Base-by-base conservation (phyloP, 2,888 invertebrate species). In the Orchesellides sinensis region DNA sequence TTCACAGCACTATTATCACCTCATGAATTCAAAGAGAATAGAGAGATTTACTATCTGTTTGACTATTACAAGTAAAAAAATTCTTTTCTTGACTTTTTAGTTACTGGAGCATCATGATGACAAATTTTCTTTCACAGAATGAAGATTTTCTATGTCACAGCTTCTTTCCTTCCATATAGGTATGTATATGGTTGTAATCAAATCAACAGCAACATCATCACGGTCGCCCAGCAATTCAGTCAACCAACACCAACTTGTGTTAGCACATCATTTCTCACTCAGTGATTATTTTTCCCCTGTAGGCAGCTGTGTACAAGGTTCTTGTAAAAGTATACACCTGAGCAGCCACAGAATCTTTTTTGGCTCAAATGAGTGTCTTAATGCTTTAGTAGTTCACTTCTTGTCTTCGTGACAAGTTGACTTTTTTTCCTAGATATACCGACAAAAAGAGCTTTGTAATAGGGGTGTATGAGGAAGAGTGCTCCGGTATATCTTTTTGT, bases 1-100 rank as follows among this genome's bases (percentile, higher is more conserved):
- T 78, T 79, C 83, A 85, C 83, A 83, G 45, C 73, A 81, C 80
- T 83, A 84, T 85, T 87, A 85, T 87, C 84, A 84, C 83, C 83
- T 84, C 52, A 52, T 73, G 65, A 68, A 29, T 19, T 29, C 35
- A 56, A n/a, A 59, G 49, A 52, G 29, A 49, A 65, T 35, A 72
- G 40, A 59, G 25, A 6, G n/a, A n/a, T 29, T 23, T n/a, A 27
- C n/a, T n/a, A 45, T 65, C 65, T 35, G 23, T 2, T 17, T 56
- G 21, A 21, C 25, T 59, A 10, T 19, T 35, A 23, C 40, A 14
- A 47, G 25, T 25, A n/a, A 21, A 32, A 6, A 72, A 52, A 2
- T 35, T n/a, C n/a, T n/a, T n/a, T 40, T 70, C 19, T 25, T 52
- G 27, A 17, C 66, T 32, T 27, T 32, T n/a, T 17, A 61, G 45